A percentile compares a stretch with the other conserved stretches of the same genome.
Evolutionary conservation across 2,113 vertebrate species (phyloP).

Genomic region (Callithrix jacchus): DNA sequence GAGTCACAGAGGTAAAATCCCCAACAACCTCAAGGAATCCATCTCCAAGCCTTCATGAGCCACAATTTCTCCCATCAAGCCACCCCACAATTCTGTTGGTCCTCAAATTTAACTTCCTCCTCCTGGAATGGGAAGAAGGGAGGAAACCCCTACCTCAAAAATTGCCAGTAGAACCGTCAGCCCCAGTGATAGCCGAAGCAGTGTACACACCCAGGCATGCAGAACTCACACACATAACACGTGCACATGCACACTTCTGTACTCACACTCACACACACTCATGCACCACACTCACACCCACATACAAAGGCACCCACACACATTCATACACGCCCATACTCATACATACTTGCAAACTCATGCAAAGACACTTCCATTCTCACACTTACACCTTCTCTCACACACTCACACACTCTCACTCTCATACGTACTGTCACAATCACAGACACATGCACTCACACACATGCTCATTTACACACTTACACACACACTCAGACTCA

Average conservation of each 20-base stretch:
- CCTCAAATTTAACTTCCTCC: background rate
- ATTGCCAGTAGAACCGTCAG: background rate
- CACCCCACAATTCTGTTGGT: background rate
- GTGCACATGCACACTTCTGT: accelerated
- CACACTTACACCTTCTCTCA: background rate
- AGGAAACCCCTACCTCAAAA: background rate
- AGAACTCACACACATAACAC: accelerated
- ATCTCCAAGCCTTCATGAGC: background rate
- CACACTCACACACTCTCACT: background rate
- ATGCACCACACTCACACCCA: no score
- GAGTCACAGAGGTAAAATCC: background rate
- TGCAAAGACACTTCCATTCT: background rate
- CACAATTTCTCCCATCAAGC: no score
- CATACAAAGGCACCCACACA: background rate
- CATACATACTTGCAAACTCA: background rate
- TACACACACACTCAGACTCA: background rate
- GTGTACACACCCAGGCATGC: accelerated
- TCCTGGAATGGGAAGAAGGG: background rate
- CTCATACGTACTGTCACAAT: background rate
- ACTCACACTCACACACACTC: background rate
- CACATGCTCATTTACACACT: background rate
- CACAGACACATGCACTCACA: background rate
- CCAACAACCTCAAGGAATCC: background rate
- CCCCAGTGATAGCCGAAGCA: background rate
- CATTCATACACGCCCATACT: background rate